phyloP scores from a whole-genome alignment of 2,797 vertebrate genomes.

The Lepilemur ruficaudatus region DNA sequence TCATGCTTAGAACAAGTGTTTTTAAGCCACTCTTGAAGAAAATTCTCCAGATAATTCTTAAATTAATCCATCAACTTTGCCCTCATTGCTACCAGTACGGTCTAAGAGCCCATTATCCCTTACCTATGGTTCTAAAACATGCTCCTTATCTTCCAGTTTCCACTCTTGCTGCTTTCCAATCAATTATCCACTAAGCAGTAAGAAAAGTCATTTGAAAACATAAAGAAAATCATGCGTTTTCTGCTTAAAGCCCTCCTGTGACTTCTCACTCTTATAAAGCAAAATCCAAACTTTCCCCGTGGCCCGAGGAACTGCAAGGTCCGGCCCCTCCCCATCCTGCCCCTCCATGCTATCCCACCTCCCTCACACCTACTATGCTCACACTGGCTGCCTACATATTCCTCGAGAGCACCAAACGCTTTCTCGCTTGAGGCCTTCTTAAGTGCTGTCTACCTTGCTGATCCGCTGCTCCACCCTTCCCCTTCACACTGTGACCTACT shows the following conservation, averaged over 20 bases:
- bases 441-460: background rate
- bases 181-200: background rate
- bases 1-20: background rate
- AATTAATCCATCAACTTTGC: background rate
- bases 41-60: background rate
- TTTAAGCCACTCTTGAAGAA: background rate
- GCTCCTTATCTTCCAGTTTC: background rate
- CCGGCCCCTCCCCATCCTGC: background rate
- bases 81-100: background rate
- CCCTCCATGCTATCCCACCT: background rate
- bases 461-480: background rate
- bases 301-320: background rate
- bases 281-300: background rate
- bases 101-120: background rate
- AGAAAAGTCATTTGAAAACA: slow-evolving; percentile 19
- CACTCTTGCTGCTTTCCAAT: background rate
- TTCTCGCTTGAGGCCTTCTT: background rate
- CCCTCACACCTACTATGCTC: background rate
- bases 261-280: background rate
- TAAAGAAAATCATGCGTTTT: background rate
- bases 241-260: background rate
- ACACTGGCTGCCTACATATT: background rate
- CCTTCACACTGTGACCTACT: background rate
- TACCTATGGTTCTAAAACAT: background rate
- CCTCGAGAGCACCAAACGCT: background rate